Percentiles rank a stretch among this genome's conserved stretches.
Conservation (phyloP, 2,888 invertebrate species). For the Deroplatys truncata region DNA sequence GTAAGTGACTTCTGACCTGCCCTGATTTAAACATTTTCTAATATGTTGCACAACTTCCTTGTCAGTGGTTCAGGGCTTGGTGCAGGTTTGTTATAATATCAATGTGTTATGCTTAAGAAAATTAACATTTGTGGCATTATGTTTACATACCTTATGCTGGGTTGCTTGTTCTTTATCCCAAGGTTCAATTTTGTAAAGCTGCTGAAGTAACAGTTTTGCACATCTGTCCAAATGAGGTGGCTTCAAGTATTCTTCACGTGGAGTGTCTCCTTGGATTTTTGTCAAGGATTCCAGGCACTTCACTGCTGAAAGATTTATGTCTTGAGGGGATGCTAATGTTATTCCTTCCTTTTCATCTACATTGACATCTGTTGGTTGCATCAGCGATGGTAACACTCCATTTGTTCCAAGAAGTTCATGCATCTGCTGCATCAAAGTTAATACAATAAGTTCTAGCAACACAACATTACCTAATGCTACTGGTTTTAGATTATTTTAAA, state of each 20-base stretch:
- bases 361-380: background rate
- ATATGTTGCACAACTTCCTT: no score
- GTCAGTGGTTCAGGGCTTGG: no score
- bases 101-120: no score
- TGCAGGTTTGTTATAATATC: no score
- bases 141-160: slow-evolving; percentile 44
- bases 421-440: slow-evolving; percentile 4
- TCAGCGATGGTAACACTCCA: slow-evolving; percentile 8
- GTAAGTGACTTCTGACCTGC: no score
- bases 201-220: slow-evolving; percentile 14
- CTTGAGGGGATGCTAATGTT: slow-evolving; percentile 16
- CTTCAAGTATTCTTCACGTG: background rate
- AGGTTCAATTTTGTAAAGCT: slow-evolving; percentile 18
- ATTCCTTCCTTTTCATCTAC: background rate
- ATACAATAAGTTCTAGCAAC: background rate
- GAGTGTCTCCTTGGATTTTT: background rate
- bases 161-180: slow-evolving; percentile 14
- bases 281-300: slow-evolving; percentile 21
- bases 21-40: no score
- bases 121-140: no score
- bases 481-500: no score
- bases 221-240: slow-evolving; percentile 12
- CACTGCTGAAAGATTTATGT: slow-evolving; percentile 14
- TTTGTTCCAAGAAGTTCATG: slow-evolving; percentile 17
- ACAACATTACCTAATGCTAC: no score